These are phyloP conservation scores for Gnathonemus echidnorhynchus DNA, from an alignment of 2,113 vertebrate genomes.

Conservation along the genomic window DNA sequence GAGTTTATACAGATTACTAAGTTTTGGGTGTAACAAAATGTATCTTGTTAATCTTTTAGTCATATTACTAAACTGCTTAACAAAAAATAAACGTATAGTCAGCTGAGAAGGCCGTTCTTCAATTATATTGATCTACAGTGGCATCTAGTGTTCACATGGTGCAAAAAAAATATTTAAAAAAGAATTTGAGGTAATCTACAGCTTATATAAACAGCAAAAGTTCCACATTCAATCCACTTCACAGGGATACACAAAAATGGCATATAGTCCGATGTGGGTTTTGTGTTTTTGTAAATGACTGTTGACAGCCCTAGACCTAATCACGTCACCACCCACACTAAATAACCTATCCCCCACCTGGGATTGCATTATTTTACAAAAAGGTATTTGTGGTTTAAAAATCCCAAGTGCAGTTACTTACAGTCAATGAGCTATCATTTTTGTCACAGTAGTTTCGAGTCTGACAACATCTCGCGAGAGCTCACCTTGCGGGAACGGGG, in stretches of 20 bases:
- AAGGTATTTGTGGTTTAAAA: not conserved
- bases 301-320: not conserved
- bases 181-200: not conserved
- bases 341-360: not conserved
- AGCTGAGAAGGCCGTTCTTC: too few species aligned
- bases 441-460: not conserved
- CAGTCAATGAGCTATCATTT: not conserved
- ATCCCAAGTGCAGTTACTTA: not conserved
- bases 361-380: not conserved
- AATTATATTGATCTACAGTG: not conserved
- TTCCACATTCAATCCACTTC: not conserved
- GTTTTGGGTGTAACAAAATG: too few species aligned
- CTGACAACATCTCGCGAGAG: slow-evolving; percentile 50
- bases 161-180: not conserved
- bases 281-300: not conserved
- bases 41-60: too few species aligned
- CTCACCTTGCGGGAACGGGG: not conserved
- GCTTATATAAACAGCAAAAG: not conserved
- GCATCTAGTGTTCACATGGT: slow-evolving; percentile 3
- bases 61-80: too few species aligned
- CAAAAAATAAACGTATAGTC: too few species aligned
- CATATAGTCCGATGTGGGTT: not conserved
- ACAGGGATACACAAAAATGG: not conserved
- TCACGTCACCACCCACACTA: slow-evolving; percentile 18
- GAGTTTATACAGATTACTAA: too few species aligned